Base-by-base conservation (phyloP, 2,113 vertebrate genomes). In the Amia ocellicauda region DNA sequence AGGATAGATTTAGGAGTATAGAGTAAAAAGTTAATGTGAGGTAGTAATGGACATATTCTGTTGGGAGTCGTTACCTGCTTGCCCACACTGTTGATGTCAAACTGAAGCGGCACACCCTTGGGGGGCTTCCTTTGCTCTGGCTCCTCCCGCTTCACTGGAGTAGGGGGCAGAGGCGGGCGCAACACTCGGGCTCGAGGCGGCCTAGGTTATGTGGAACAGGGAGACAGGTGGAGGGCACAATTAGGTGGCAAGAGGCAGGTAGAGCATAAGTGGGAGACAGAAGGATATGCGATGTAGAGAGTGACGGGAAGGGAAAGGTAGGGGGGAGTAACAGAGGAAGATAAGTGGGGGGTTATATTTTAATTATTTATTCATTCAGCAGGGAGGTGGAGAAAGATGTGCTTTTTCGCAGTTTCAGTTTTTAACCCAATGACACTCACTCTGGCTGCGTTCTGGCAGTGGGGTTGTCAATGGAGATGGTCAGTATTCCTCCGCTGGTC, bases 1-100 rank as follows among this genome's bases (percentile, higher is more conserved):
- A 60, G 28, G 42, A 27, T 17, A 10, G 13, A 53, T 19, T 16
- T 13, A 3, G 7, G 26, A 24, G 8, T 53, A 24, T 11, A 5
- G 11, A 24, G 22, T 24, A 11, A 19, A 20, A 11, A 3, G 20
- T 20, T 23, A 36, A 17, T 27, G 26, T 5, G 2, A 11, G 26
- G 10, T 1, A 17, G 14, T 1, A 40, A 3, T 2, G 17, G 47
- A 50, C n/a, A 19, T 17, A 20, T 50, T 19, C 47, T n/a, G 49
- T 51, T 22, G n/a, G 22, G 13, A 19, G 28, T 10, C 13, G 67
- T 86, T 82, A 98, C 94, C 86, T 94, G 94, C 79, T 96, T 98
- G 58, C 92, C 93, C 58, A 98, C 94, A 69, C 94, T 97, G 78
- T 98, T 98, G 69, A 99, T 99, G 75, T 99, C 95, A 78, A 98